phyloP scores from a whole-genome alignment of 2,797 vertebrate genomes.

The Sardinella longiceps region DNA sequence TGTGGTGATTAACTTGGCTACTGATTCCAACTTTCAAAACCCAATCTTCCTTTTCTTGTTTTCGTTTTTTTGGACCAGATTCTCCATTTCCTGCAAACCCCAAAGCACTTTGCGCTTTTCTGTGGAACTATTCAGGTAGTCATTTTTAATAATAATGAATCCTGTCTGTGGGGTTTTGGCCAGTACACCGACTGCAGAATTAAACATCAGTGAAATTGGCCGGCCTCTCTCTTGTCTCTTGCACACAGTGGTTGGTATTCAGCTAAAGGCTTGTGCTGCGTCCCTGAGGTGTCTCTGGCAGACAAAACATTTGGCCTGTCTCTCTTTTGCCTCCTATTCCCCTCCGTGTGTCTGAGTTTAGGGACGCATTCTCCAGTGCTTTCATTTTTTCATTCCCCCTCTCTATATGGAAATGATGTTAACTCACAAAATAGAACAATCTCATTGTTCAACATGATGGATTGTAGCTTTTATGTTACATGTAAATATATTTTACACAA shows the following conservation, averaged over 20 bases:
- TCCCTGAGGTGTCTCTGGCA: slow-evolving; percentile 52
- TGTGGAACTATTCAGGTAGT: slow-evolving; percentile 9
- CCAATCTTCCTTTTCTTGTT: not conserved
- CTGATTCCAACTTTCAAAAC: not conserved
- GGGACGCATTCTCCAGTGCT: slow-evolving; percentile 7
- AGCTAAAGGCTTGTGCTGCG: slow-evolving; percentile 60
- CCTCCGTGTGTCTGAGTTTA: not conserved
- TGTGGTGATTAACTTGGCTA: not conserved
- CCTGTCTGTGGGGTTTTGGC: slow-evolving; percentile 33
- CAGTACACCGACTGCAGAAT: slow-evolving; percentile 44
- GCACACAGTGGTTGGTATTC: slow-evolving; percentile 44
- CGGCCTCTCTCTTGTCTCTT: slow-evolving; percentile 28
- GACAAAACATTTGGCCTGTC: slow-evolving; percentile 58
- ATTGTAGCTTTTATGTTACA: not conserved
- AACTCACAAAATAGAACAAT: not conserved
- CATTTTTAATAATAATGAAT: slow-evolving; percentile 21
- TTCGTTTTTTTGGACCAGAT: not conserved
- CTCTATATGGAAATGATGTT: not conserved
- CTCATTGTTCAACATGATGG: not conserved
- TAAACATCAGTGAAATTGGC: slow-evolving; percentile 32
- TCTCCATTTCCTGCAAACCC: not conserved
- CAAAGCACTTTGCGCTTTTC: not conserved
- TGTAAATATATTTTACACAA: not conserved
- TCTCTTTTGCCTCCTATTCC: slow-evolving; percentile 5
- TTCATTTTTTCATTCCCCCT: not conserved